Evolutionary conservation across 2,797 vertebrate genomes (phyloP), one percentile per base, ranked within the genome.

Genomic region (Falco concolor): DNA sequence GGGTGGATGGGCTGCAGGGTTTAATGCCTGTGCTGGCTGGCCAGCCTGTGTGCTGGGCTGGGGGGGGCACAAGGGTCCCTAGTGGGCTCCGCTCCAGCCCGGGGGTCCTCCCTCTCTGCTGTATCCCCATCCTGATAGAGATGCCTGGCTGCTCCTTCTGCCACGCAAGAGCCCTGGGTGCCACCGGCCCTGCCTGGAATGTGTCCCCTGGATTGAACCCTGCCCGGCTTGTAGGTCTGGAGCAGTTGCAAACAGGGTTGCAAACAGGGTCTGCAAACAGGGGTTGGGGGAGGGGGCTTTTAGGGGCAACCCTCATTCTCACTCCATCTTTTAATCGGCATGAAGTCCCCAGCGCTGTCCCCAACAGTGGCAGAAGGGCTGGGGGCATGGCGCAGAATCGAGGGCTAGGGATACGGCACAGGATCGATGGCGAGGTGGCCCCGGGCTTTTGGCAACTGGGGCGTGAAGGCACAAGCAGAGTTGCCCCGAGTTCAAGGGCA

Each of bases 371-470:
- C 53, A 53, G 1, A 4, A 70, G 20, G 27, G 47, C 27, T 53
- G 40, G 13, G 49, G 15, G 40, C 49, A 21, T 0, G 1, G 47
- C 28, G 15, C 16, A 24, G 25, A 10, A n/a, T 53, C 20, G 38
- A 6, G 17, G 70, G 56, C 56, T 64, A 28, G 30, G 60, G 34
- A 81, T 52, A 38, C 2, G 24, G 49, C 11, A 6, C 25, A 13
- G 61, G 81, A 56, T 93, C 85, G 49, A 93, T 94, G 74, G 27
- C 0, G 21, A 32, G 60, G 42, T 30, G 67, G 74, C 95, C 69
- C 11, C 69, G 7, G 93, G 93, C 84, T 84, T 60, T 74, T 74
- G 82, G 60, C 38, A 91, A 93, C 70, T 93, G 93, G 88, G 65
- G 93, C 78, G 20, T 94, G 90, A 91, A 94, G 5, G 44, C 1